These are phyloP conservation scores for Lycocorax pyrrhopterus DNA, from an alignment of 2,113 vertebrate genomes.

Conservation along the genomic window DNA sequence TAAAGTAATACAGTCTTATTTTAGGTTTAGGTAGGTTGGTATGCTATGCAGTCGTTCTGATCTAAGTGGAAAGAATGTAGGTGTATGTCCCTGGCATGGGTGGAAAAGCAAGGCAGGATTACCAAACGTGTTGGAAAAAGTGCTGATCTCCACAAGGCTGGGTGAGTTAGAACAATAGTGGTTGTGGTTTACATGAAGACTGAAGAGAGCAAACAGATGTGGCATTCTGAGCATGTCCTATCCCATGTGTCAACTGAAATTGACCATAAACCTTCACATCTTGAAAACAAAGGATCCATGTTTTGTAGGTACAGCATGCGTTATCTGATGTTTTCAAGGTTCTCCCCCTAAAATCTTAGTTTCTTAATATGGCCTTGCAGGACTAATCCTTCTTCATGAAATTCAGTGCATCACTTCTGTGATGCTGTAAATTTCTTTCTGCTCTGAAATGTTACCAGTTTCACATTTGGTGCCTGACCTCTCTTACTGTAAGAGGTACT, in stretches of 20 bases:
- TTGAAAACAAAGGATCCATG: background rate
- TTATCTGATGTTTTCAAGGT: background rate
- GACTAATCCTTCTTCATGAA: background rate
- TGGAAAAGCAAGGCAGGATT: constrained; percentile 6
- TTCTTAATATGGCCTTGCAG: background rate
- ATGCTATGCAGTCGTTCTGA: background rate
- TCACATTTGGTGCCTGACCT: background rate
- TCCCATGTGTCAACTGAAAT: background rate
- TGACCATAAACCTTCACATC: background rate
- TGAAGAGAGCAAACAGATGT: background rate
- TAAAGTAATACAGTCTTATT: background rate
- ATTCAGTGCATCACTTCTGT: background rate
- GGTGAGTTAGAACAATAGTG: background rate
- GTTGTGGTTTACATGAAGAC: background rate
- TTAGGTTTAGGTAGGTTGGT: constrained; percentile 3
- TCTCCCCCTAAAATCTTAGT: background rate
- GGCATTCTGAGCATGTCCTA: background rate
- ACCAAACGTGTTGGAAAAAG: background rate
- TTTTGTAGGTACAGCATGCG: background rate
- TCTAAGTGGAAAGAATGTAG: constrained; percentile 15
- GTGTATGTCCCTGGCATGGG: background rate
- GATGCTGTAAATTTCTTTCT: background rate
- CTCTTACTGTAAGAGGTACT: background rate
- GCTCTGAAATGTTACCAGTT: background rate
- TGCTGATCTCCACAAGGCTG: background rate